Percentiles rank a stretch among this genome's conserved stretches.
Conservation (phyloP, 1,140 invertebrate species). For the Lerema accius region DNA sequence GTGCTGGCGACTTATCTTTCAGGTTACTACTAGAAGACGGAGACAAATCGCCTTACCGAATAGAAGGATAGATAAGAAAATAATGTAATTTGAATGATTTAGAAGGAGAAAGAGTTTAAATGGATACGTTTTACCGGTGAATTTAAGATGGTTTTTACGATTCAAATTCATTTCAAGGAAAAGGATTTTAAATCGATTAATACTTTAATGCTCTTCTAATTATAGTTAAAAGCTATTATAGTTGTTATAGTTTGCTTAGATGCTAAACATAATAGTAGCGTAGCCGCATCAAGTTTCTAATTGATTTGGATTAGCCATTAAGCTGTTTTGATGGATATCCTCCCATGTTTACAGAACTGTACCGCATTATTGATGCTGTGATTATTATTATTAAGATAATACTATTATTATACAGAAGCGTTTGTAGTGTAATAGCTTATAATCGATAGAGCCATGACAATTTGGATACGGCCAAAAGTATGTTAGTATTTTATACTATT, state of each 20-base stretch:
- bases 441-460: too few species aligned
- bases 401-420: not conserved
- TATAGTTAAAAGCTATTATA: too few species aligned
- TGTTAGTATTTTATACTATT: too few species aligned
- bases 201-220: too few species aligned
- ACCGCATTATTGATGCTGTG: constrained; percentile 36
- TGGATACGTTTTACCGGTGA: not conserved
- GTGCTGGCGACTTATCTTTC: not conserved
- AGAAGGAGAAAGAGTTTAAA: not conserved
- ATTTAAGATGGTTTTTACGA: too few species aligned
- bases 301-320: constrained; percentile 76
- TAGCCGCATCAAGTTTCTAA: constrained; percentile 63
- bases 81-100: not conserved
- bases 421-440: too few species aligned
- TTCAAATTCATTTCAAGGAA: too few species aligned
- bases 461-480: too few species aligned
- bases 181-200: too few species aligned
- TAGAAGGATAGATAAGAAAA: not conserved
- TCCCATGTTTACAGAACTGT: constrained; percentile 56
- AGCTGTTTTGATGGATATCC: constrained; percentile 67
- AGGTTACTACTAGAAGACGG: not conserved
- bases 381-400: constrained; percentile 23
- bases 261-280: not conserved
- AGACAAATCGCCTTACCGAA: not conserved
- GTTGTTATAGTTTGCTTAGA: constrained; percentile 5